Evolutionary conservation across 2,888 invertebrate species (phyloP).

Genomic region (Enchytraeus crypticus): DNA sequence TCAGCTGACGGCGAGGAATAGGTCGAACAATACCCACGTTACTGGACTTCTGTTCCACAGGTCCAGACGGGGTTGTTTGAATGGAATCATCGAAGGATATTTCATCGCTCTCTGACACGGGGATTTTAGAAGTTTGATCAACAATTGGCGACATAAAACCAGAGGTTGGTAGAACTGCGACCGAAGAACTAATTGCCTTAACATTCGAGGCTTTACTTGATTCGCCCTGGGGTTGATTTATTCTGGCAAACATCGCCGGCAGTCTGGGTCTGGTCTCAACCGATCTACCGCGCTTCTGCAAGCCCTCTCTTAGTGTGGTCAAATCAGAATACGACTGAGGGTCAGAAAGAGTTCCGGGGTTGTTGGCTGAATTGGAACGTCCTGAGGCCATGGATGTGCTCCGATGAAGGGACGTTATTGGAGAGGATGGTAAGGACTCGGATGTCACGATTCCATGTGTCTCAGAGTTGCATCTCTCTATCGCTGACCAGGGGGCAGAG

Average conservation of each 20-base stretch:
- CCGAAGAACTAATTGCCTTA: not conserved
- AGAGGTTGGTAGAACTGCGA: not conserved
- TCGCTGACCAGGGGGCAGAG: too few species aligned
- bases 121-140: not conserved
- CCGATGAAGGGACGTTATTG: not conserved
- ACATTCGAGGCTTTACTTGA: not conserved
- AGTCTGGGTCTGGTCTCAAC: not conserved
- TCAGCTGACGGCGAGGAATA: not conserved
- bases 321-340: not conserved
- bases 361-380: not conserved
- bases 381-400: not conserved
- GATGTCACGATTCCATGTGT: too few species aligned
- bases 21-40: not conserved
- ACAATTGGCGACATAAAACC: not conserved
- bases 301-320: not conserved
- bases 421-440: not conserved
- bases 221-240: not conserved
- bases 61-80: too few species aligned
- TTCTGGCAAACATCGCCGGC: not conserved
- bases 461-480: too few species aligned
- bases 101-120: not conserved
- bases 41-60: not conserved
- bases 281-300: not conserved
- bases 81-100: too few species aligned
- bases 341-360: not conserved